Percentiles rank a stretch among this genome's conserved stretches.
Conservation (phyloP, 1,140 invertebrate species). For the Cecropterus lyciades region DNA sequence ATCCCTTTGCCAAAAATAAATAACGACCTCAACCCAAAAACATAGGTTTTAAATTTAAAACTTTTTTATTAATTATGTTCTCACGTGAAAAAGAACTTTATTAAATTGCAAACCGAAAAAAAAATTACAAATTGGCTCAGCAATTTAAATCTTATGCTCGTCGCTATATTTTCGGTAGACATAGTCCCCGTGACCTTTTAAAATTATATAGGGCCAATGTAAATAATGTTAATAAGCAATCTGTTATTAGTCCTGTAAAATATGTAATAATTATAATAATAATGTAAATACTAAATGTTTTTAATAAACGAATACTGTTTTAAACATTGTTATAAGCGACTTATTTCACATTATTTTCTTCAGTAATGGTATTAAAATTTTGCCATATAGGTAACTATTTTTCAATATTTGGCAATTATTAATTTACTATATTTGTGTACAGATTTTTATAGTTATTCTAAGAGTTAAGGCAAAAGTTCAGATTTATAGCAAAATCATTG, state of each 20-base stretch:
- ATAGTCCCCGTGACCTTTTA: neutral
- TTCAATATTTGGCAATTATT: conserved; percentile 11
- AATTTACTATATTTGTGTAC: conserved; percentile 8
- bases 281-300: conserved; percentile 2
- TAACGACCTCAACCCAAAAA: too few relatives aligned
- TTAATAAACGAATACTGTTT: too few relatives aligned
- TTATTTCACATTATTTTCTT: conserved; percentile 10
- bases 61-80: too few relatives aligned
- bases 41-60: too few relatives aligned
- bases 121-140: too few relatives aligned
- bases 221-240: conserved; percentile 7
- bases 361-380: conserved; percentile 2
- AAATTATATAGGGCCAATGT: conserved; percentile 11
- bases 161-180: too few relatives aligned
- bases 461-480: neutral
- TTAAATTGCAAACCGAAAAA: too few relatives aligned
- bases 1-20: too few relatives aligned
- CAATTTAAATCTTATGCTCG: too few relatives aligned
- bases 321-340: too few relatives aligned
- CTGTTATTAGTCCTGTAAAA: neutral
- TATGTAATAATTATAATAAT: conserved; percentile 1
- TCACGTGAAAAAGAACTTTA: too few relatives aligned
- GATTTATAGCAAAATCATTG: conserved; percentile 12
- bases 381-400: conserved; percentile 6
- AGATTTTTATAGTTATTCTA: conserved; percentile 12